Conservation (phyloP, 1,140 invertebrate genomes). For the Brachionus calyciflorus region DNA sequence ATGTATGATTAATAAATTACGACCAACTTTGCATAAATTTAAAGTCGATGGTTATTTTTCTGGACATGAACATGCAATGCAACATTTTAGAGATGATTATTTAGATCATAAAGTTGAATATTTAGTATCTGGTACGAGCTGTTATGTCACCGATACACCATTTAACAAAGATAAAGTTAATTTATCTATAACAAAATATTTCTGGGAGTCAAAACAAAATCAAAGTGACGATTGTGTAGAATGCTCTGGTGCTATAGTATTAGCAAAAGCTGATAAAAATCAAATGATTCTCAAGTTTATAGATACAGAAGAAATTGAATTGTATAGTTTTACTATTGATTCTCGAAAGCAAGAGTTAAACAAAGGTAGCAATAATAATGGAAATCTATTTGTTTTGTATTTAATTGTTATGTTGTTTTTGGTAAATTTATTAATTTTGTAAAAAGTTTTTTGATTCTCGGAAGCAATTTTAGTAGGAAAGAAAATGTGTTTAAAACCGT, state of each 20-base stretch:
- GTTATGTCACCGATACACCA: constrained; percentile 6
- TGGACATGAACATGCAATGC: constrained; percentile 63
- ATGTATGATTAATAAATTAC: constrained; percentile 58
- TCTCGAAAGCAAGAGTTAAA: too few relatives aligned
- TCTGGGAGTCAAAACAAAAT: not conserved
- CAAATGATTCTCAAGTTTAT: not conserved
- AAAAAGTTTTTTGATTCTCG: too few relatives aligned
- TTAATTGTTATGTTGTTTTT: too few relatives aligned
- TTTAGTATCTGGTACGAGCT: not conserved
- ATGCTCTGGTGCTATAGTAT: constrained; percentile 3
- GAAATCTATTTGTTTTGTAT: too few relatives aligned
- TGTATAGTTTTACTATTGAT: not conserved
- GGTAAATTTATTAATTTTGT: too few relatives aligned
- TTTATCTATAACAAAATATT: not conserved
- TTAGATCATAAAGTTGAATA: not conserved
- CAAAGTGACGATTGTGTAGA: not conserved
- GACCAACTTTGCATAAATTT: constrained; percentile 60
- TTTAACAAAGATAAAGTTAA: constrained; percentile 1
- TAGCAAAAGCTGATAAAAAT: constrained; percentile 20
- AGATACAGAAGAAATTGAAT: constrained; percentile 5
- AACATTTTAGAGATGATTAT: constrained; percentile 48
- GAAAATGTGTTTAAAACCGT: too few relatives aligned
- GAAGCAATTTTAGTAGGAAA: too few relatives aligned
- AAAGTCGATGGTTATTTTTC: constrained; percentile 61
- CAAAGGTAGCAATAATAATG: too few relatives aligned